Evolutionary conservation across 2,888 invertebrate genomes (phyloP).

Genomic region (Cartodere bifasciata): DNA sequence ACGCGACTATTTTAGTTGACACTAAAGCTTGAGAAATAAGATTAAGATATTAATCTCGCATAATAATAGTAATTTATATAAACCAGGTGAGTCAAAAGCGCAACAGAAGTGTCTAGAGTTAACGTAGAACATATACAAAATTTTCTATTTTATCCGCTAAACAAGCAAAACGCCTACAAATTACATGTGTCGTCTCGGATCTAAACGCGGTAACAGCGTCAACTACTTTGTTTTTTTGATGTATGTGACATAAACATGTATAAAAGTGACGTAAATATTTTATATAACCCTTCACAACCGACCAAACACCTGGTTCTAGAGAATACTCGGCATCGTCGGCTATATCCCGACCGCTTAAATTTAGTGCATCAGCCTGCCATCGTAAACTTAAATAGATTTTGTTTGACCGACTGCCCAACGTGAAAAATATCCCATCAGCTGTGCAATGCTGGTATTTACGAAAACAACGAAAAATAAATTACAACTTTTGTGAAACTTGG

Average conservation of each 20-base stretch:
- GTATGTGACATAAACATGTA: conserved; percentile 18
- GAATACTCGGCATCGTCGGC: conserved; percentile 18
- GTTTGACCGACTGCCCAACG: conserved; percentile 17
- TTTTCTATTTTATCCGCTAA: no score
- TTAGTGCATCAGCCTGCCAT: conserved; percentile 9
- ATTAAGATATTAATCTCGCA: conserved; percentile 20
- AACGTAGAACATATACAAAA: no score
- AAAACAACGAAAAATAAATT: conserved; percentile 25
- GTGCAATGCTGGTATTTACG: conserved; percentile 16
- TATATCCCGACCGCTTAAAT: conserved; percentile 7
- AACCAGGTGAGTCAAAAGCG: conserved; percentile 21
- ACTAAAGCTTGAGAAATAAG: conserved; percentile 15
- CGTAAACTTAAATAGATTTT: conserved; percentile 10
- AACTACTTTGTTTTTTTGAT: conserved; percentile 20
- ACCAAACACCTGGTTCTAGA: conserved; percentile 21
- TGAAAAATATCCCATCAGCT: conserved; percentile 29
- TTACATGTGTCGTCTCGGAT: conserved; percentile 15
- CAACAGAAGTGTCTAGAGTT: no score
- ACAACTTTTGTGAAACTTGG: conserved; percentile 20
- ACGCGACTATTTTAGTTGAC: conserved; percentile 18
- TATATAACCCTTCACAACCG: conserved; percentile 25
- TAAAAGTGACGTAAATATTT: conserved; percentile 25
- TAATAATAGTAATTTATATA: conserved; percentile 21
- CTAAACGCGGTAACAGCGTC: conserved; percentile 10
- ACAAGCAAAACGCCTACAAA: conserved; percentile 14